Evolutionary conservation across 2,797 vertebrate genomes (phyloP).

Genomic region (Apogon hyalosoma): DNA sequence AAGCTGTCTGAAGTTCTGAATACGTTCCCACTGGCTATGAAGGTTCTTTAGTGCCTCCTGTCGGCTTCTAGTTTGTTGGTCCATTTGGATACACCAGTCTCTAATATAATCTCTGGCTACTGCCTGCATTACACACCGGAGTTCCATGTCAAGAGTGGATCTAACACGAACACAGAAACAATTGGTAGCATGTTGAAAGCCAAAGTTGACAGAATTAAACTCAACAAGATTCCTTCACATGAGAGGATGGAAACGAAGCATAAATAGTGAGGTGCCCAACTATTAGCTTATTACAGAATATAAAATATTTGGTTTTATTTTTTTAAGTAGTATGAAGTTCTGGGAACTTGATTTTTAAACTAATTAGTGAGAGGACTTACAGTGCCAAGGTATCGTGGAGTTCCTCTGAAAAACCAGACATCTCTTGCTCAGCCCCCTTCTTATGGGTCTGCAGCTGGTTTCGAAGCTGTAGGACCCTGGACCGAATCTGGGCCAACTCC

Average conservation of each 20-base stretch:
- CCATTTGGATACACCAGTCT: conserved; percentile 73
- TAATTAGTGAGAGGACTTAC: conserved; percentile 51
- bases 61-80: conserved; percentile 68
- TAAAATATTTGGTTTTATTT: no score
- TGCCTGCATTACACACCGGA: conserved; percentile 76
- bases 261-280: no score
- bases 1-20: conserved; percentile 83
- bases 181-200: not conserved
- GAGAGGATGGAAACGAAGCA: no score
- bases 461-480: conserved; percentile 64
- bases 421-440: conserved; percentile 67
- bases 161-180: conserved; percentile 56
- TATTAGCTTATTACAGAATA: not conserved
- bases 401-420: conserved; percentile 55
- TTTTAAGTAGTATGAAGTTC: not conserved
- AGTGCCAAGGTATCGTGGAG: conserved; percentile 57
- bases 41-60: conserved; percentile 76
- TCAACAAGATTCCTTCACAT: no score
- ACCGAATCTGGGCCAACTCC: conserved; percentile 73
- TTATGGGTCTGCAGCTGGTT: conserved; percentile 62
- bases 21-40: conserved; percentile 80
- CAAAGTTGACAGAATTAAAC: no score
- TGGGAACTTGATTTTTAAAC: conserved; percentile 1
- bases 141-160: conserved; percentile 81
- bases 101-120: conserved; percentile 77